Percentiles rank a stretch among this genome's conserved stretches.
Evolutionary conservation across 1,140 invertebrate species (phyloP).

Genomic region (Saccostrea glomerata): DNA sequence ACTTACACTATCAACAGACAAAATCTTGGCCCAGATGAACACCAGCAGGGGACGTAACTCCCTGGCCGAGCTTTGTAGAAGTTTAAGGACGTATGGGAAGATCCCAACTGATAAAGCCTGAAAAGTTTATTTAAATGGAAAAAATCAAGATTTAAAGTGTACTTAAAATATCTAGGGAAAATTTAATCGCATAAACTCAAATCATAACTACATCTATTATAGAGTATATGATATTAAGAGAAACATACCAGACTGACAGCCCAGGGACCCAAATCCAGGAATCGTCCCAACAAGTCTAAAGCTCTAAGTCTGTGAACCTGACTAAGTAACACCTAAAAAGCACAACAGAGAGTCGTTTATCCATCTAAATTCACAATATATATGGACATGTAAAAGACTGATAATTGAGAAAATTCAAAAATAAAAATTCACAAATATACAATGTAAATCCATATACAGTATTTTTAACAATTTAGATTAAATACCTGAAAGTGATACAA

Average conservation of each 20-base stretch:
- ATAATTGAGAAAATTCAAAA: no score
- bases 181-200: background rate
- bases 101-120: constrained; percentile 96
- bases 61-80: constrained; percentile 94
- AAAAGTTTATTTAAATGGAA: constrained; percentile 36
- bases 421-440: no score
- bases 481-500: no score
- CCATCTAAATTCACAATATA: no score
- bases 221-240: background rate
- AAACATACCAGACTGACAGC: constrained; percentile 90
- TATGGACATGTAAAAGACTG: no score
- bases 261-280: constrained; percentile 97
- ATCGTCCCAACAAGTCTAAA: constrained; percentile 95
- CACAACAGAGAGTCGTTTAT: no score
- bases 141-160: no score
- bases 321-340: constrained; percentile 90
- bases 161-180: background rate
- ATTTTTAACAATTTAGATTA: no score
- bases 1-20: constrained; percentile 94
- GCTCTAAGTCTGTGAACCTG: constrained; percentile 97
- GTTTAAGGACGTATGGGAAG: constrained; percentile 98
- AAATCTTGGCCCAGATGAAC: constrained; percentile 99
- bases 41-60: constrained; percentile 95
- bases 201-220: background rate
- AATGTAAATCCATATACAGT: no score